These are phyloP conservation scores for Dasyprocta punctata DNA, from an alignment of 2,113 vertebrate genomes.

Conservation along the genomic window DNA sequence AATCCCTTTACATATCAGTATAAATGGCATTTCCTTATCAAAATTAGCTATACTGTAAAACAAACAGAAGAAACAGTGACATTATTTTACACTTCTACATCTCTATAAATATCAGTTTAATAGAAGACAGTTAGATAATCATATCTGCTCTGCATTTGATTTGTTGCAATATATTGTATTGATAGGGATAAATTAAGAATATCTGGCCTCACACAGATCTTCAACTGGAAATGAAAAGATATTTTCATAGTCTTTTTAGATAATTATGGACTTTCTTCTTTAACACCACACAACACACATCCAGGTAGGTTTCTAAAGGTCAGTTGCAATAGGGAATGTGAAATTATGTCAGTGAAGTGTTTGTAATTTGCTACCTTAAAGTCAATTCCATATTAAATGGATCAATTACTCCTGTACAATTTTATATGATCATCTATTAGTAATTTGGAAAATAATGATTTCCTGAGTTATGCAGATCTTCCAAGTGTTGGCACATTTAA, in stretches of 20 bases:
- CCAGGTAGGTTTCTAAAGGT: slow-evolving; percentile 6
- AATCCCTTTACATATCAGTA: not conserved
- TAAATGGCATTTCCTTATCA: not conserved
- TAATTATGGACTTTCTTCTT: slow-evolving; percentile 39
- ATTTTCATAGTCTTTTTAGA: slow-evolving; percentile 18
- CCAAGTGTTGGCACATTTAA: slow-evolving; percentile 55
- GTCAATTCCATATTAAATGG: not conserved
- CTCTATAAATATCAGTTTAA: not conserved
- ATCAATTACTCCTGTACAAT: not conserved
- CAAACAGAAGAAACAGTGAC: not conserved
- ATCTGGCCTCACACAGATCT: not conserved
- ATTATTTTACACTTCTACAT: not conserved
- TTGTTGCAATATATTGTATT: not conserved
- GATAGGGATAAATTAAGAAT: slow-evolving; percentile 6
- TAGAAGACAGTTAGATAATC: slow-evolving; percentile 15
- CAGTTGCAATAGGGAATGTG: not conserved
- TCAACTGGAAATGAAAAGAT: not conserved
- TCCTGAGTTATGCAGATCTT: slow-evolving; percentile 24
- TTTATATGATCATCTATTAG: slow-evolving; percentile 6
- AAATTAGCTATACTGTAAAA: slow-evolving; percentile 38
- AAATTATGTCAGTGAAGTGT: not conserved
- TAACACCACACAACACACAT: not conserved
- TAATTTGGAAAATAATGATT: slow-evolving; percentile 54
- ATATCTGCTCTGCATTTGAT: not conserved
- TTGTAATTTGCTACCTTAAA: slow-evolving; percentile 8